Evolutionary conservation across 2,113 vertebrate genomes (phyloP).

Genomic region (Synodontis membranacea): DNA sequence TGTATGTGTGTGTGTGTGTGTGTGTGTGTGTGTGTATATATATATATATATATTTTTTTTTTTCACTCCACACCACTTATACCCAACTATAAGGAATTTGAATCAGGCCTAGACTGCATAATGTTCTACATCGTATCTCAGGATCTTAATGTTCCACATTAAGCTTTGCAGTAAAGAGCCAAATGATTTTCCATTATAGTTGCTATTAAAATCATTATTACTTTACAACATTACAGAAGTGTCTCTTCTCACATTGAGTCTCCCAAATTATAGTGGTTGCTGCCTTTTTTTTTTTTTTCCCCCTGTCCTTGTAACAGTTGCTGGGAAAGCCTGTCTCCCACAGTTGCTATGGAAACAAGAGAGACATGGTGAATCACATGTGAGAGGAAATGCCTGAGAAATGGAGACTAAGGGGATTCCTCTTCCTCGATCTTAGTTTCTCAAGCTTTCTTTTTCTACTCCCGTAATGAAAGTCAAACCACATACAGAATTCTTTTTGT

Average conservation of each 20-base stretch:
- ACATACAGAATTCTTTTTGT: not conserved
- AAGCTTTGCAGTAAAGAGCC: not conserved
- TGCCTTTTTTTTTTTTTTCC: slow-evolving; percentile 3
- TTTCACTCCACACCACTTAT: not conserved
- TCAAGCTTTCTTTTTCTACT: not conserved
- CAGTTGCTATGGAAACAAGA: slow-evolving; percentile 51
- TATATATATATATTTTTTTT: not conserved
- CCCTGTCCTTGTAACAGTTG: slow-evolving; percentile 3
- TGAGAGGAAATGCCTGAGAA: slow-evolving; percentile 42
- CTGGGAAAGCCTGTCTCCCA: slow-evolving; percentile 40
- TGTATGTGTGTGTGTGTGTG: not conserved
- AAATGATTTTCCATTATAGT: not conserved
- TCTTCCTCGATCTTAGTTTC: not conserved
- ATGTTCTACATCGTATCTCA: not conserved
- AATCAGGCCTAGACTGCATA: not conserved
- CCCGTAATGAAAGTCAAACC: not conserved
- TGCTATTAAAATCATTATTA: not conserved
- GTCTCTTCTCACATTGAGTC: not conserved
- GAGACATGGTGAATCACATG: slow-evolving; percentile 34
- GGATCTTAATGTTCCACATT: not conserved
- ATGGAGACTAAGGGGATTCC: slow-evolving; percentile 48
- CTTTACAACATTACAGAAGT: not conserved
- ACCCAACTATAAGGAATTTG: not conserved
- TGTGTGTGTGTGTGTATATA: too few species aligned
- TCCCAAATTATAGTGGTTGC: slow-evolving; percentile 11